Evolutionary conservation across 2,888 invertebrate genomes (phyloP), one percentile per base, ranked within the genome.

Genomic region (Octodonta nipae): DNA sequence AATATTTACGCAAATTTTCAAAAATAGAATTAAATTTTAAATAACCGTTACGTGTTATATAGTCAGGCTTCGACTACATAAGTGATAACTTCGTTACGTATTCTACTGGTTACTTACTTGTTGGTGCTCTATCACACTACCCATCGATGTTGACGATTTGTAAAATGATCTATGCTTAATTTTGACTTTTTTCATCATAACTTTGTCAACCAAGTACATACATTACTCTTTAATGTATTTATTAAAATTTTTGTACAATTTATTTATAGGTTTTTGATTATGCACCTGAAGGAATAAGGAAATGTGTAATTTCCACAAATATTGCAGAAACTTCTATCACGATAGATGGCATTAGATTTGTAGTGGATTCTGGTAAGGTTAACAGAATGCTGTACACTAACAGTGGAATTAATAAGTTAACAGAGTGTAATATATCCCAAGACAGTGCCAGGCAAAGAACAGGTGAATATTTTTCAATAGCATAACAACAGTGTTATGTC

Each of bases 241-340:
- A 8, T 29, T 16, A 13, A 11, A 4, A 8, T 16, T 15, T 15
- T 29, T 15, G 15, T 16, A 16, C 10, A 14, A 11, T 26, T 16
- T 32, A 5, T 38, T 38, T 30, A 4, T 28, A 44, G 44, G 44
- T 51, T 5, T 98, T 98, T 56, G 91, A 95, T 55, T 86, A 89
- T 52, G 78, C 95, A 1, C 95, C 95, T 1, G 87, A 91, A 33
- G 88, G 92, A 3, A 75, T 89, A 2, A 71, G 98, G 32, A 98
- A 98, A 59, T 96, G 95, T 58, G 89, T 98, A 37, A 78, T 98
- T 1, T 88, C 93, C 0, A 98, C 98, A 1, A 98, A 98, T 55
- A 96, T 98, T 35, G 95, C 98, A 0, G 98, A 98, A 66, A 98
- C 98, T 0, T 95, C 95, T 0, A 82, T 98, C 3, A 98, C 98